Base-by-base conservation (phyloP, 2,113 vertebrate species). In the Orycteropus afer region DNA sequence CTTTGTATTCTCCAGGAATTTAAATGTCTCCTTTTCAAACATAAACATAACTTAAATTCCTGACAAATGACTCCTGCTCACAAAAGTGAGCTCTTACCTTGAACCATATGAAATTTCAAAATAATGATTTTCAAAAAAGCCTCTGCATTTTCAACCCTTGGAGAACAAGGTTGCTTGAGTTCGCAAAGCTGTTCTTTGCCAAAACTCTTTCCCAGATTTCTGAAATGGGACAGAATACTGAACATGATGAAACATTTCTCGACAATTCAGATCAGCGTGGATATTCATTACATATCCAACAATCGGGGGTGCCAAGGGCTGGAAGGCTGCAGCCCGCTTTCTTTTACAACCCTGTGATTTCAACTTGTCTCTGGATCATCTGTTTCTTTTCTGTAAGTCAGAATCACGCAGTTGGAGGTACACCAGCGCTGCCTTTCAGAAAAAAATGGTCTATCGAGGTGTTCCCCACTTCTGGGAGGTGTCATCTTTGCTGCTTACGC, bases 1-100 rank as follows among this genome's bases (percentile, higher is more conserved):
- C 17, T 80, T 53, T 61, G 37, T 18, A 91, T 61, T 59, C 53
- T 89, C 80, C 61, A 49, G n/a, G 49, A 74, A 53, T 34, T 47
- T 91, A 89, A 89, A 91, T 4, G 5, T 79, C 40, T 79, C 77
- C 63, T 85, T 85, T 96, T 80, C 25, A 93, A 91, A 88, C 57
- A 51, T 13, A 20, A 91, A 73, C 20, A 37, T 29, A 95, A 85
- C 25, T 83, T 59, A 57, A 77, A 61, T 78, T 92, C 34, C 47
- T 86, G 27, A 40, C 23, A 82, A 49, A 86, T 51, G 55, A 79
- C 61, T 77, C n/a, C 32, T 90, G n/a, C 45, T 65, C 86, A 77
- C 5, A 78, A 74, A 95, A 94, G 47, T 63, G 45, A 95, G 51
- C 42, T 91, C 73, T 76, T 71, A 77, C 90, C 27, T 67, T 57